Conservation (phyloP, 2,797 vertebrate genomes). For the Brotula barbata region DNA sequence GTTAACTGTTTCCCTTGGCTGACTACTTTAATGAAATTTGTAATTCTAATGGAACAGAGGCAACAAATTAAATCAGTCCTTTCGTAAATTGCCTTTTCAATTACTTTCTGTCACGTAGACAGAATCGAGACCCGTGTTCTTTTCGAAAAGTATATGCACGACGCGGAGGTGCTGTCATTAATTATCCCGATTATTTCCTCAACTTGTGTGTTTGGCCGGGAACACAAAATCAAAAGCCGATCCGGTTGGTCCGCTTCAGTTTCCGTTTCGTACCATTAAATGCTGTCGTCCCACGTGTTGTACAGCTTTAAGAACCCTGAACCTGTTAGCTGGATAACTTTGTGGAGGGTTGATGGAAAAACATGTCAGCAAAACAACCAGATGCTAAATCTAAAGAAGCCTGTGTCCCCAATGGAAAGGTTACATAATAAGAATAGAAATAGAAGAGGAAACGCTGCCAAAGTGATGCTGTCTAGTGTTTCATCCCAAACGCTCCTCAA, state of each 20-base stretch:
- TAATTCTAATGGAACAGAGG: conserved; percentile 63
- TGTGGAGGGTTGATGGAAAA: neutral
- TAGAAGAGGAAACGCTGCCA: conserved; percentile 5
- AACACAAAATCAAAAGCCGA: neutral
- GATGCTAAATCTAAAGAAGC: conserved; percentile 6
- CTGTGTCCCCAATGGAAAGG: conserved; percentile 11
- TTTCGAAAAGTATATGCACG: conserved; percentile 2
- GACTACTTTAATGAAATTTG: conserved; percentile 62
- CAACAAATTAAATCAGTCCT: conserved; percentile 50
- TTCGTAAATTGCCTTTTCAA: conserved; percentile 40
- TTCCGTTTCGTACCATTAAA: neutral
- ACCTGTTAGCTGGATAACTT: neutral
- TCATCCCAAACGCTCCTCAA: conserved; percentile 12
- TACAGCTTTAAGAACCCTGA: neutral
- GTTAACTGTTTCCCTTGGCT: conserved; percentile 38
- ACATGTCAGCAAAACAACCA: conserved; percentile 1
- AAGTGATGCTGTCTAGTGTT: conserved; percentile 4
- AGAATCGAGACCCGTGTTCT: conserved; percentile 23
- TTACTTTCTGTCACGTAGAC: conserved; percentile 17
- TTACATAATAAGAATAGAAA: conserved; percentile 1
- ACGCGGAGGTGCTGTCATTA: no score
- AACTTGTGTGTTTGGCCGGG: neutral
- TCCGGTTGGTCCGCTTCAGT: no score
- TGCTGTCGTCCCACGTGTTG: neutral
- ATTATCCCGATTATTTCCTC: neutral